Conservation (phyloP, 2,888 invertebrate genomes). For the Drosophila nr. fundita region DNA sequence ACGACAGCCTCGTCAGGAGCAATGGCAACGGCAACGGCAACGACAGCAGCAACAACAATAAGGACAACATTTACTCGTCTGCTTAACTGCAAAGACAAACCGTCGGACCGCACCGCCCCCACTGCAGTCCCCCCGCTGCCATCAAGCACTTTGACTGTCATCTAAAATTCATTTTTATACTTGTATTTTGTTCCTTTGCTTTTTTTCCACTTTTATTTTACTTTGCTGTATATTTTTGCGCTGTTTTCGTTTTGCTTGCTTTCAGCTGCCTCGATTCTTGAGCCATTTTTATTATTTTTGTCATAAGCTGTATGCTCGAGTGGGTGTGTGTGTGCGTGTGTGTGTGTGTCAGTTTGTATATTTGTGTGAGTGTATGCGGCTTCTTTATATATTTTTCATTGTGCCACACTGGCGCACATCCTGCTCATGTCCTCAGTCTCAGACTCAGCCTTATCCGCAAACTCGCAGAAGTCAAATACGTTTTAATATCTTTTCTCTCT, state of each 20-base stretch:
- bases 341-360: constrained; percentile 25
- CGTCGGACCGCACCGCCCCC: constrained; percentile 43
- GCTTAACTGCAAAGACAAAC: constrained; percentile 82
- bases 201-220: constrained; percentile 45
- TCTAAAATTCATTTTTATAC: constrained; percentile 82
- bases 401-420: constrained; percentile 81
- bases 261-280: constrained; percentile 74
- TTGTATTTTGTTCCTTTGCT: constrained; percentile 64
- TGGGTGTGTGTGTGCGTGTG: constrained; percentile 21
- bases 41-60: constrained; percentile 67
- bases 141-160: constrained; percentile 76
- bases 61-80: constrained; percentile 81
- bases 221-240: constrained; percentile 67
- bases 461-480: constrained; percentile 82
- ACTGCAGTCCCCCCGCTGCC: constrained; percentile 1
- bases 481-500: constrained; percentile 83
- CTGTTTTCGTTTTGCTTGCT: constrained; percentile 58
- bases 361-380: constrained; percentile 53
- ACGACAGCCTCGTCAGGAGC: constrained; percentile 55
- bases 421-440: constrained; percentile 62
- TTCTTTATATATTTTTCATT: constrained; percentile 82
- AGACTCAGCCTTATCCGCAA: constrained; percentile 54
- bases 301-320: constrained; percentile 64
- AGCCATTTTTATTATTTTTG: constrained; percentile 82
- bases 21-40: constrained; percentile 16